These are phyloP conservation scores for Oncopodura yosiiana DNA, from an alignment of 1,140 invertebrate genomes.

Conservation along the genomic window DNA sequence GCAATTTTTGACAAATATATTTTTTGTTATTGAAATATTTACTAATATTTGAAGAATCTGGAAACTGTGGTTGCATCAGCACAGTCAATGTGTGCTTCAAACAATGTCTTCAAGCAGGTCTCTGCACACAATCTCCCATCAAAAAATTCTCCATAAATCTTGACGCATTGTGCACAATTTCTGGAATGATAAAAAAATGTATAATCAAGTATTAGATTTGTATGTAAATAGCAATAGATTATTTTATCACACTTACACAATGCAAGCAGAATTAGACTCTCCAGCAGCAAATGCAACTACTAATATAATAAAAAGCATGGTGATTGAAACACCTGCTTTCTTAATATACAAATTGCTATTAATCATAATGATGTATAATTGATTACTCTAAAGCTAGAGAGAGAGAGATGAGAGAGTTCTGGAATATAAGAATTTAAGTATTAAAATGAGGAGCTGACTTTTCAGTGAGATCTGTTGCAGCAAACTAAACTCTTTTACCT, in stretches of 20 bases:
- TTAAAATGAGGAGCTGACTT: no score
- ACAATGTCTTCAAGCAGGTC: conserved; percentile 60
- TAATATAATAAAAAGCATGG: conserved; percentile 17
- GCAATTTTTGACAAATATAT: no score
- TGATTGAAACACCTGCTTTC: no score
- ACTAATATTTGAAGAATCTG: conserved; percentile 56
- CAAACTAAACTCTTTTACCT: no score
- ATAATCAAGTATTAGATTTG: no score
- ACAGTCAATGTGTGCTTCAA: conserved; percentile 49
- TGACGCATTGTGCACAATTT: conserved; percentile 78
- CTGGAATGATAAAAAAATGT: conserved; percentile 51
- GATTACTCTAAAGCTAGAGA: no score
- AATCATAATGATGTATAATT: no score
- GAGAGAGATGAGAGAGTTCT: no score
- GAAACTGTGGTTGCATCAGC: conserved; percentile 66
- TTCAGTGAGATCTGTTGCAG: no score
- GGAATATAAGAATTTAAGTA: no score
- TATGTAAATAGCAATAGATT: not conserved
- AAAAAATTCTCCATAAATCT: conserved; percentile 74
- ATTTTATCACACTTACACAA: conserved; percentile 18
- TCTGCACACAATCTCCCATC: conserved; percentile 71
- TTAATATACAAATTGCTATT: no score
- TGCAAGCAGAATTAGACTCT: conserved; percentile 28
- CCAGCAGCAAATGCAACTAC: conserved; percentile 16
- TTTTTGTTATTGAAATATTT: no score